These are phyloP conservation scores for Xestia c-nigrum DNA, from an alignment of 2,888 invertebrate genomes.

Conservation along the genomic window DNA sequence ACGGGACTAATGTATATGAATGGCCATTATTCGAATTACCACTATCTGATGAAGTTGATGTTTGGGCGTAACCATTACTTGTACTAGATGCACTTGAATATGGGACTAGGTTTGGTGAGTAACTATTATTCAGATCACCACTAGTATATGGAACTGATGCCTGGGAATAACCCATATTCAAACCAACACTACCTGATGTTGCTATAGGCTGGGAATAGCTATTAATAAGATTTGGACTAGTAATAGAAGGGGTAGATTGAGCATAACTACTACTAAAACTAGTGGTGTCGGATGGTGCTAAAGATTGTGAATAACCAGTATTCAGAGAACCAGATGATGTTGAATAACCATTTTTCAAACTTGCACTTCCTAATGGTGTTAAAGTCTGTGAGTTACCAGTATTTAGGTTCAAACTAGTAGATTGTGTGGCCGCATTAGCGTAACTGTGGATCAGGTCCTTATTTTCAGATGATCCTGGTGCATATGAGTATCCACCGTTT, in stretches of 20 bases:
- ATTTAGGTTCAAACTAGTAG: conserved; percentile 1
- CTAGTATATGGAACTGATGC: neutral
- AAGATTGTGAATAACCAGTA: conserved; percentile 31
- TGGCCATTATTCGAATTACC: conserved; percentile 10
- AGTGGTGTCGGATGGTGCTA: neutral
- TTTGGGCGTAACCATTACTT: conserved; percentile 20
- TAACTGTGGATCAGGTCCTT: neutral
- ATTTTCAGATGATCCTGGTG: neutral
- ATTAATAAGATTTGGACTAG: conserved; percentile 3
- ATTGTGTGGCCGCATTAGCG: neutral
- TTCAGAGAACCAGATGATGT: conserved; percentile 28
- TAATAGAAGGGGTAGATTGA: conserved; percentile 19
- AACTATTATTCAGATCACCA: conserved; percentile 17
- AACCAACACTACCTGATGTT: neutral
- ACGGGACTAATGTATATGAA: neutral
- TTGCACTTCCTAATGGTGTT: neutral
- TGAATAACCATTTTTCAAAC: conserved; percentile 15
- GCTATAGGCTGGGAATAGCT: conserved; percentile 14
- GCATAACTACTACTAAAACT: conserved; percentile 25
- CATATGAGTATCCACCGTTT: conserved; percentile 34
- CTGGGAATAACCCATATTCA: conserved; percentile 13
- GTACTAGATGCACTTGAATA: conserved; percentile 30
- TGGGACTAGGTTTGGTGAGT: conserved; percentile 4
- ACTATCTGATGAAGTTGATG: conserved; percentile 1
- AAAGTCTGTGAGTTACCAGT: conserved; percentile 20